Evolutionary conservation across 2,888 invertebrate species (phyloP).

Genomic region (Halictus quadricinctus): DNA sequence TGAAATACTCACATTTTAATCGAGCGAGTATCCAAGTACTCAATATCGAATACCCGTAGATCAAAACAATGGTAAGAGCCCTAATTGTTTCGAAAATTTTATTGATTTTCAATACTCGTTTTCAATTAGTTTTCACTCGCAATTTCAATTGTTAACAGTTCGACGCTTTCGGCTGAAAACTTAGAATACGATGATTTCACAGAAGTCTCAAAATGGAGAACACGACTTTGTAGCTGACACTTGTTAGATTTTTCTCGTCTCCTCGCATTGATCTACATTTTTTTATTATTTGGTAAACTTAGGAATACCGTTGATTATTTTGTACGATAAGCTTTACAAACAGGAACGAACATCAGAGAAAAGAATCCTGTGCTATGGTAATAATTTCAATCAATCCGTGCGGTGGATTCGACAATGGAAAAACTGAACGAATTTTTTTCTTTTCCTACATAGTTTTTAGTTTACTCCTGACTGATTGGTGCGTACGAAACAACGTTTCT

Average conservation of each 20-base stretch:
- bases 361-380: slow-evolving; percentile 34
- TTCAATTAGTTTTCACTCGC: neutral
- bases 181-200: neutral
- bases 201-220: neutral
- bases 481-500: neutral
- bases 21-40: too few species aligned
- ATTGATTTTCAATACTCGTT: neutral
- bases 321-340: slow-evolving; percentile 50
- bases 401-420: neutral
- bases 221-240: neutral
- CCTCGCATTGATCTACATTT: slow-evolving; percentile 16
- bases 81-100: neutral
- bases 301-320: slow-evolving; percentile 43
- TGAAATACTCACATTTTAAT: neutral
- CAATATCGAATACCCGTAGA: too few species aligned
- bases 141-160: neutral
- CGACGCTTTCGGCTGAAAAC: neutral
- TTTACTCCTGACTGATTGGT: neutral
- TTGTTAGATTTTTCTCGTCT: slow-evolving; percentile 1
- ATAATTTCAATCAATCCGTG: slow-evolving; percentile 34
- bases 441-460: neutral
- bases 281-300: slow-evolving; percentile 22
- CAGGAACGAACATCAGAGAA: slow-evolving; percentile 14
- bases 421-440: slow-evolving; percentile 31
- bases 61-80: neutral